Conservation (phyloP, 2,888 invertebrate species). For the Metopia argyrocephala region DNA sequence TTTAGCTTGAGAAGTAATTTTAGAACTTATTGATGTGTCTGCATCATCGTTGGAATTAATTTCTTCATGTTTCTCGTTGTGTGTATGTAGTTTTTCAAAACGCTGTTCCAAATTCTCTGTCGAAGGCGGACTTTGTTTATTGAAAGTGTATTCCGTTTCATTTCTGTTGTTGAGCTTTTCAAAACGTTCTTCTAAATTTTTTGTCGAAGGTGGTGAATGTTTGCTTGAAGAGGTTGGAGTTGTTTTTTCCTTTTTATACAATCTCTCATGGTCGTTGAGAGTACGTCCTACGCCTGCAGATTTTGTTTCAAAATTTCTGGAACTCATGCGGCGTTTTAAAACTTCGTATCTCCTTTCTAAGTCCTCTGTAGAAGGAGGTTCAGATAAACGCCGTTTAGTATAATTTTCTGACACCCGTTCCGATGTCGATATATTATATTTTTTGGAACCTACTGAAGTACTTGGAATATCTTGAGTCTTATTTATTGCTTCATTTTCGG, state of each 20-base stretch:
- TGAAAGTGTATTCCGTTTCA: constrained; percentile 1
- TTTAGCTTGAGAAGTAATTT: not conserved
- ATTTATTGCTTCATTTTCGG: not conserved
- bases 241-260: not conserved
- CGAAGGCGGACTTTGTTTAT: constrained; percentile 61
- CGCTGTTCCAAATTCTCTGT: constrained; percentile 66
- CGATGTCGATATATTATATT: not conserved
- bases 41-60: not conserved
- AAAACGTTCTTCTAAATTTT: constrained; percentile 73
- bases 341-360: constrained; percentile 67
- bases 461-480: not conserved
- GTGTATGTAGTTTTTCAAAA: constrained; percentile 65
- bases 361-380: constrained; percentile 68
- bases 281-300: constrained; percentile 17
- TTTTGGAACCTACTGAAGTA: not conserved
- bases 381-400: constrained; percentile 61
- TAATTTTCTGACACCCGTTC: not conserved
- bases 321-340: constrained; percentile 66
- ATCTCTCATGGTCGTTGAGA: constrained; percentile 34
- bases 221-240: constrained; percentile 64
- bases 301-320: constrained; percentile 48
- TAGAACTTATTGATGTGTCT: not conserved
- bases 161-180: constrained; percentile 68
- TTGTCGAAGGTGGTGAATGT: constrained; percentile 71
- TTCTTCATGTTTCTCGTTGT: not conserved